Conservation (phyloP, 2,113 vertebrate species). For the Oplegnathus fasciatus region DNA sequence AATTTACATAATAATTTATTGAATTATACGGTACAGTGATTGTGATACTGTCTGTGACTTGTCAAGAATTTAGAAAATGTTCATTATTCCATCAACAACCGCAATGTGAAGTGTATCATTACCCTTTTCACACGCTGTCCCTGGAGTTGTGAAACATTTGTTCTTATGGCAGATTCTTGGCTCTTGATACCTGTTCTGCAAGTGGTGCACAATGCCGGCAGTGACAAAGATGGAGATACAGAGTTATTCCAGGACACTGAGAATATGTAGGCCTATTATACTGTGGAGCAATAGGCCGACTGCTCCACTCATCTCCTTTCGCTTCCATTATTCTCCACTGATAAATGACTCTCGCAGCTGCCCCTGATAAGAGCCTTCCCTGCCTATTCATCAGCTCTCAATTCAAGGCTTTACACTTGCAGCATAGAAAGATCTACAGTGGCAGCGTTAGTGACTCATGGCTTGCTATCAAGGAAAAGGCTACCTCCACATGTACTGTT, state of each 20-base stretch:
- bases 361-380: conserved; percentile 85
- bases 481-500: conserved; percentile 12
- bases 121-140: conserved; percentile 25
- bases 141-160: conserved; percentile 32
- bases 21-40: neutral
- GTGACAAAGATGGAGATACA: conserved; percentile 61
- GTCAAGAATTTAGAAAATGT: conserved; percentile 26
- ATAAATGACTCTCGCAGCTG: conserved; percentile 88
- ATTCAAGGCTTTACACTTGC: conserved; percentile 71
- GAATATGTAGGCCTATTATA: conserved; percentile 71
- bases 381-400: conserved; percentile 86
- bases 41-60: conserved; percentile 25
- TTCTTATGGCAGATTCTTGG: conserved; percentile 56
- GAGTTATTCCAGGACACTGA: conserved; percentile 72
- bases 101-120: conserved; percentile 7
- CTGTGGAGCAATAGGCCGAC: conserved; percentile 68
- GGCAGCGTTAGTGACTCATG: conserved; percentile 53
- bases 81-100: conserved; percentile 46
- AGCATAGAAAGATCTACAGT: conserved; percentile 52
- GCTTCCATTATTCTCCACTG: conserved; percentile 81
- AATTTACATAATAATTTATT: too few relatives aligned
- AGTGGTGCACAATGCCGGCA: conserved; percentile 57
- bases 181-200: conserved; percentile 57
- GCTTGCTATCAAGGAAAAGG: conserved; percentile 46
- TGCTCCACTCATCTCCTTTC: conserved; percentile 65